Evolutionary conservation across 2,797 vertebrate species (phyloP), one percentile per base, ranked within the genome.

Genomic region (Syngnathus rostellatus): DNA sequence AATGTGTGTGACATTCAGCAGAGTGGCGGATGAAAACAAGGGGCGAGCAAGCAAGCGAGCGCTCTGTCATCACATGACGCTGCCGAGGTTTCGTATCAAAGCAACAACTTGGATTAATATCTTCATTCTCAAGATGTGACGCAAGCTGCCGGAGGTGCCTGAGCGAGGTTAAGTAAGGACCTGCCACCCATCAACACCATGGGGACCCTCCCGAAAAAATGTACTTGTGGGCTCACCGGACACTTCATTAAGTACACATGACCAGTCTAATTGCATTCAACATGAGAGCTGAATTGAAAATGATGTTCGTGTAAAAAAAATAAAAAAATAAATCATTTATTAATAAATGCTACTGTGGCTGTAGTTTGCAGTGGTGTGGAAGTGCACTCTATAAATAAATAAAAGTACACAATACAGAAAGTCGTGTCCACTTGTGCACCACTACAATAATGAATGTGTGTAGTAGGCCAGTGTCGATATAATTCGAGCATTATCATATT

Each of bases 141-240:
- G 78, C 74, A 83, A 31, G 80, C 82, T 86, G 85, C 88, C 72
- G 62, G 82, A 83, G 78, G 77, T 79, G 83, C 77, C 73, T 19
- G 60, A 10, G 60, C 40, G 83, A 73, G 89, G 88, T 90, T 89
- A 90, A 89, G 79, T 82, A 81, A 86, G 86, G 89, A 85, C 81
- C 78, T 69, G 68, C 72, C 75, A 74, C 77, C 40, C 77, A 74
- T 77, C 41, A 41, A 61, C 81, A 81, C 62, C 11, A 78, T 80
- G 73, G 71, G 65, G 74, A 74, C 43, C 77, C 74, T 68, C 69
- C 61, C 45, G 73, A 72, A 57, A 39, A 41, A 41, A 7, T 8
- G 55, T 37, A 8, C 31, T 58, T 38, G 25, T 38, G 55, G 16
- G 25, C 25, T 40, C 14, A n/a, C 23, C 19, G 25, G 43, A 48